Base-by-base conservation (phyloP, 2,888 invertebrate species). In the Sipha maydis region DNA sequence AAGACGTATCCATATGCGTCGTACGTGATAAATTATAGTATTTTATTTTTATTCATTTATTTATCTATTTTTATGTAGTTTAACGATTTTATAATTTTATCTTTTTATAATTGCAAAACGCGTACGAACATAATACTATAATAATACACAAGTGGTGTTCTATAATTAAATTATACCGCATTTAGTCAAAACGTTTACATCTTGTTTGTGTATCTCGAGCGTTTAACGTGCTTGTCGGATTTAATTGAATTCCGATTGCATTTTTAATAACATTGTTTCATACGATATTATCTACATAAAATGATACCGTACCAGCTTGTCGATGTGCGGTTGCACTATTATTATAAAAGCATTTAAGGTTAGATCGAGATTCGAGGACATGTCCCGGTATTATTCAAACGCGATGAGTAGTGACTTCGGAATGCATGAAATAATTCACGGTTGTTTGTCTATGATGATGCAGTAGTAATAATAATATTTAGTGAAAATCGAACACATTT, bases 181-280 rank as follows among this genome's bases (percentile, higher is more conserved):
- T 80, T 67, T 80, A 67, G 28, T 67, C 80, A 80, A 28, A 61
- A 80, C 80, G 25, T 61, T n/a, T 80, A 19, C 28, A 31, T 48
- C 48, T 48, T 48, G 48, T 48, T 48, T 48, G 11, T 11, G 48
- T 48, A 48, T 48, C 11, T 14, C 48, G 14, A 1, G 14, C 14
- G 14, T 67, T 9, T 9, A 14, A 17, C 2, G 8, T 41, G n/a
- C 17, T 38, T 61, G 9, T 61, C 34, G 3, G 28, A 28, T 67
- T 67, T 67, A 38, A 80, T 80, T 28, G 0, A 21, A 80, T 67
- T 80, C 67, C 38, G 38, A 67, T 80, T 67, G 38, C 41, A 3
- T 19, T 19, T 19, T 19, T 19, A 73, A 73, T 83, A 54, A 54
- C 34, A 34, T 1, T 7, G 71, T 73, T 25, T 69, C 28, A 82